Percentiles rank a stretch among this genome's conserved stretches.
These are phyloP conservation scores for honey bee (Apis mellifera) DNA, from an alignment of 1,140 invertebrate genomes.

Conservation along the genomic window Amel_HAv3.1 CM009931.2:503501-504000, in stretches of 20 bases:
- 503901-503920: conserved; percentile 70
- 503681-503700: neutral
- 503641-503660: neutral
- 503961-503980: conserved; percentile 68
- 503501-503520: no score
- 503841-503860: conserved; percentile 60
- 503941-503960: conserved; percentile 69
- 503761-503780: neutral
- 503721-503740: neutral
- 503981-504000: conserved; percentile 67
- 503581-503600: no score
- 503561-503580: no score
- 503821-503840: conserved; percentile 62
- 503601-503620: no score
- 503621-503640: no score
- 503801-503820: conserved; percentile 32
- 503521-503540: no score
- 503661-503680: neutral
- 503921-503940: conserved; percentile 70
- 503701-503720: neutral
- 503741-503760: no score
- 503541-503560: no score
- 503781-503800: neutral
- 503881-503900: conserved; percentile 60
- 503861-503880: conserved; percentile 57